phyloP scores from a whole-genome alignment of 2,113 vertebrate genomes.

The Ceuthmochares aereus region DNA sequence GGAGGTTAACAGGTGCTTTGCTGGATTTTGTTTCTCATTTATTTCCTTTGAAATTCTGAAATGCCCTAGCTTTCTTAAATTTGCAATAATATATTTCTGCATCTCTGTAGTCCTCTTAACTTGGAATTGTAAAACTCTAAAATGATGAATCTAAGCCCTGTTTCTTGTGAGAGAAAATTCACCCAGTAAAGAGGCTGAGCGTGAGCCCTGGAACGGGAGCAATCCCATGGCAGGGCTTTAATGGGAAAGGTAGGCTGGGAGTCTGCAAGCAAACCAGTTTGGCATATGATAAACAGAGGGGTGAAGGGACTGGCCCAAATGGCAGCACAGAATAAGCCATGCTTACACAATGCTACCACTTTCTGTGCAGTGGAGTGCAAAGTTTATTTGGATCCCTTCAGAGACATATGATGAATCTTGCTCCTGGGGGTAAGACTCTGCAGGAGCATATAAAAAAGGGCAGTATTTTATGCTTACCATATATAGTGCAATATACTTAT shows the following conservation, averaged over 20 bases:
- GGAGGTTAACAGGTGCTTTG: background rate
- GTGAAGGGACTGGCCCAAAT: background rate
- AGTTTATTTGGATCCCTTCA: background rate
- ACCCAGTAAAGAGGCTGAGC: background rate
- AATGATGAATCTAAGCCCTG: background rate
- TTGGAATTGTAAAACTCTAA: background rate
- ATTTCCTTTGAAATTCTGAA: background rate
- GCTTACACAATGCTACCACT: fast-evolving
- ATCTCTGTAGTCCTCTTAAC: background rate
- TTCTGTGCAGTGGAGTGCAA: background rate
- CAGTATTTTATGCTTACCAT: background rate
- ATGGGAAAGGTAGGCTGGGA: background rate
- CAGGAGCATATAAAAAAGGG: background rate
- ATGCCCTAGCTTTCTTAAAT: background rate
- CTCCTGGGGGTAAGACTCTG: background rate
- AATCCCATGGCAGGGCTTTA: background rate
- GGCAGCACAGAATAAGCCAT: background rate
- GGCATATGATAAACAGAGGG: background rate
- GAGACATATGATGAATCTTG: background rate
- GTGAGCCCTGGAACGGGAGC: background rate
- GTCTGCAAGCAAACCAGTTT: background rate
- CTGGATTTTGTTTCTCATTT: background rate
- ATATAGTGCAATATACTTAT: background rate
- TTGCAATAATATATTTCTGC: background rate
- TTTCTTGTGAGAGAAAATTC: background rate